Base-by-base conservation (phyloP, 2,888 invertebrate species). In the Alsophila aescularia region DNA sequence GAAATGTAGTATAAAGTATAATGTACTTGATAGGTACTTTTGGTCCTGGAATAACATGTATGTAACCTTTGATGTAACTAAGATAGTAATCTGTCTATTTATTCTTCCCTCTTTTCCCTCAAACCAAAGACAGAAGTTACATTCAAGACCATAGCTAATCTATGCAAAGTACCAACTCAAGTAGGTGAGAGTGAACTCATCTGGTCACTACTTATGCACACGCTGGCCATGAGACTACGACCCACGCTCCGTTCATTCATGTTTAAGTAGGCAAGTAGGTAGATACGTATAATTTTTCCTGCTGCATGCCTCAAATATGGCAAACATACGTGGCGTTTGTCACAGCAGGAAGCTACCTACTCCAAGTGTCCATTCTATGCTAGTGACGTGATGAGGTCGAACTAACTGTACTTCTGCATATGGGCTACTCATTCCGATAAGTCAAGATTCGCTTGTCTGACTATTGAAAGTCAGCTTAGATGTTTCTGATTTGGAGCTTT, bases 351-450 rank as follows among this genome's bases (percentile, higher is more conserved):
- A 55, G 16, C 29, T 36, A 39, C 24, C 36, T 18, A 37, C 31
- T 47, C 21, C 18, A 15, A 27, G 10, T 35, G 41, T 29, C 15
- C 32, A 41, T 52, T 36, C 43, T 36, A 54, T 41, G 31, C 14
- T 18, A 15, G 43, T 55, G 55, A 50, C 55, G 49, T 50, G 44
- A 18, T 16, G 39, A 50, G 49, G 48, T 35, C 49, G 29, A 34
- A 18, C 14, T 44, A 55, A 55, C 55, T 40, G 55, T 45, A 31
- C 32, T 40, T 50, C 40, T 41, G 15, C 37, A 45, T 48, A 45
- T 49, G 41, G 54, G 52, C 47, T 57, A 53, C 51, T 40, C 52
- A 52, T 49, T 63, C 67, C 62, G 65, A 65, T 58, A 44, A 50
- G 21, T 31, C 43, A 32, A 39, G 21, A 12, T 2, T n/a, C n/a